A percentile compares a stretch with the other conserved stretches of the same genome.
Evolutionary conservation across 2,113 vertebrate genomes (phyloP).

Genomic region (Noturus placidus): DNA sequence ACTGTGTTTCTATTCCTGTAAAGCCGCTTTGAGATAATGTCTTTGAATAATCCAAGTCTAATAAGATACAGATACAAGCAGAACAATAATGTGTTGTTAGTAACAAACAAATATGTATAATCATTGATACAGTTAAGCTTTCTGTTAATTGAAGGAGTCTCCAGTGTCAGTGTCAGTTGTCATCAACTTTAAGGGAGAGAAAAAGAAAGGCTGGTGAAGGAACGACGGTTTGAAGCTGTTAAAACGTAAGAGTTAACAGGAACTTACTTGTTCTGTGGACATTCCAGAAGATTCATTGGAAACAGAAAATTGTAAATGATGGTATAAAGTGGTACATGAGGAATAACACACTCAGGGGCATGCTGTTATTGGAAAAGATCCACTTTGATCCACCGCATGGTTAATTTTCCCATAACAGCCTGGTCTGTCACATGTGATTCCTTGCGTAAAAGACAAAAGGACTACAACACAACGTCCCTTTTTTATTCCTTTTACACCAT

Average conservation of each 20-base stretch:
- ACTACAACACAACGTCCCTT: background rate
- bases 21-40: too few species aligned
- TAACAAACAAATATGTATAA: background rate
- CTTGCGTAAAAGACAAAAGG: background rate
- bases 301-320: background rate
- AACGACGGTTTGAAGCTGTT: background rate
- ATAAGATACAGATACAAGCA: background rate
- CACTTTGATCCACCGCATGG: background rate
- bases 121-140: background rate
- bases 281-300: background rate
- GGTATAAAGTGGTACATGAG: background rate
- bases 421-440: background rate
- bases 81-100: background rate
- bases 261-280: background rate
- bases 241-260: background rate
- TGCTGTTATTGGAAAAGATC: background rate
- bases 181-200: background rate
- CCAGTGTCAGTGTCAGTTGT: background rate
- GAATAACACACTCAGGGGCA: background rate
- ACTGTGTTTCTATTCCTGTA: too few species aligned
- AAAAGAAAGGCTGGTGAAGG: background rate
- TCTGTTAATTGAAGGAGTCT: background rate
- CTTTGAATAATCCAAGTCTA: background rate
- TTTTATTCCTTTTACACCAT: background rate
- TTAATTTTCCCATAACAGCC: background rate